Evolutionary conservation across 2,797 vertebrate species (phyloP).

Genomic region (Phyllotis vaccarum): DNA sequence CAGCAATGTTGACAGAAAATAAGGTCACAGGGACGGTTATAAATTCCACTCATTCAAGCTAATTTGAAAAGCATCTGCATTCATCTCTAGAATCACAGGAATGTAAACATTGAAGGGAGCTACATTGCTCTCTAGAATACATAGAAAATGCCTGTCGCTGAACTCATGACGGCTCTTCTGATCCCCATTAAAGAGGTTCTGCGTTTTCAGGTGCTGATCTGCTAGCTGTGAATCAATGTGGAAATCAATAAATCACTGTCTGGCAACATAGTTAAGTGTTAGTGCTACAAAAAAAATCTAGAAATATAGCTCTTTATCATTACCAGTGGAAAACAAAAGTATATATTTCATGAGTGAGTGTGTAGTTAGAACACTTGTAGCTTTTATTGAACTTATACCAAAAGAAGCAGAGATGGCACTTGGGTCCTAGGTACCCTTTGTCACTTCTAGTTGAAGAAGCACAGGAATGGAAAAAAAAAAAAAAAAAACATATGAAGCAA

Average conservation of each 20-base stretch:
- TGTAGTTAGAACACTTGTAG: not conserved
- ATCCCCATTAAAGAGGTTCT: conserved; percentile 59
- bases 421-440: not conserved
- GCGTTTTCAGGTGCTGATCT: conserved; percentile 76
- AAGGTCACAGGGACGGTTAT: not conserved
- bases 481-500: too few relatives aligned
- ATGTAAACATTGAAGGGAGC: not conserved
- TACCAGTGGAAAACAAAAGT: not conserved
- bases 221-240: conserved; percentile 75
- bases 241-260: conserved; percentile 78
- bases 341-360: not conserved
- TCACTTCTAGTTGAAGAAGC: not conserved
- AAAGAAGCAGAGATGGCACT: not conserved
- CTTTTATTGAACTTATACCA: not conserved
- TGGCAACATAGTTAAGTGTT: conserved; percentile 41
- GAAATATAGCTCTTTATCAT: not conserved
- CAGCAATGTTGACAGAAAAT: conserved; percentile 27
- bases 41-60: not conserved
- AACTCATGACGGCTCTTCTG: not conserved
- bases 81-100: not conserved
- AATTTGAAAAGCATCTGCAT: conserved; percentile 42
- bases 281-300: conserved; percentile 15
- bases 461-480: not conserved
- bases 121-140: not conserved
- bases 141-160: not conserved